Conservation (phyloP, 2,113 vertebrate species). For the Herpetotheres cachinnans region DNA sequence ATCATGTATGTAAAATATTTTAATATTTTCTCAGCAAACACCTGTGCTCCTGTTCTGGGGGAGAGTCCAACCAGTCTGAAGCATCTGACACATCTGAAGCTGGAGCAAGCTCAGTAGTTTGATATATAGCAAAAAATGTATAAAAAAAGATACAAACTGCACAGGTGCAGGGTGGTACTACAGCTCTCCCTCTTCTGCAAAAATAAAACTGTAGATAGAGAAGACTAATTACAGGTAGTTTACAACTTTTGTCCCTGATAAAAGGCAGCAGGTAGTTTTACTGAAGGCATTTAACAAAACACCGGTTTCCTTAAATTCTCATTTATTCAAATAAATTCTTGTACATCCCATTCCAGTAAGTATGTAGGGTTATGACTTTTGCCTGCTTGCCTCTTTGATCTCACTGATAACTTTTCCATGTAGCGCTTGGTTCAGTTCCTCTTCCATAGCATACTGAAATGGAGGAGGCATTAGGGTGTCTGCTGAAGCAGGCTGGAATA, state of each 20-base stretch:
- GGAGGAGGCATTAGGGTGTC: neutral
- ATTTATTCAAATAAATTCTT: neutral
- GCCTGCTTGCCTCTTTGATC: neutral
- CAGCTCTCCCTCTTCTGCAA: neutral
- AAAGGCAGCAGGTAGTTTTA: neutral
- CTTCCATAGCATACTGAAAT: neutral
- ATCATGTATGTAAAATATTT: neutral
- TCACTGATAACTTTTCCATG: neutral
- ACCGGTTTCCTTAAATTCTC: neutral
- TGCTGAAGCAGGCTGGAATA: neutral
- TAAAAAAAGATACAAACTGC: neutral
- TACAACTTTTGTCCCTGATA: neutral
- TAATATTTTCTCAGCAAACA: neutral
- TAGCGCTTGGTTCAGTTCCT: neutral
- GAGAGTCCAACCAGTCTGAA: neutral
- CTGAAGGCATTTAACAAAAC: neutral
- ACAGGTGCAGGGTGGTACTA: neutral
- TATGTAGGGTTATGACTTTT: neutral
- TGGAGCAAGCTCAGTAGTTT: neutral
- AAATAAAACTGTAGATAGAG: neutral
- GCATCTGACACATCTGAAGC: neutral
- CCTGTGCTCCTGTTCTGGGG: neutral
- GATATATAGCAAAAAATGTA: neutral
- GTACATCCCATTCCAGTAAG: neutral
- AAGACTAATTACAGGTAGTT: neutral